Evolutionary conservation across 2,888 invertebrate species (phyloP).

Genomic region (Apamea monoglypha): DNA sequence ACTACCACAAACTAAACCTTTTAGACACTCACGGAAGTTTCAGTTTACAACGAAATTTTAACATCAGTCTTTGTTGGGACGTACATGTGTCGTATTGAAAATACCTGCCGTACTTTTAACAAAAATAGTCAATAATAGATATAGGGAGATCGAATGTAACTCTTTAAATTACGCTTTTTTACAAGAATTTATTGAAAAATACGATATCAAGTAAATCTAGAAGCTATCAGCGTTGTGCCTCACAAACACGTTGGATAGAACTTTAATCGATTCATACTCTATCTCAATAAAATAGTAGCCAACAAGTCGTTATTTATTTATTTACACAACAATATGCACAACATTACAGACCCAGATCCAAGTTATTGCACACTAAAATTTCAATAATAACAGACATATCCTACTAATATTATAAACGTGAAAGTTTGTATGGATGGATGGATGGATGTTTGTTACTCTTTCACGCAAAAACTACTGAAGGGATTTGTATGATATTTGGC

Average conservation of each 20-base stretch:
- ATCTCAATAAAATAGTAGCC: background rate
- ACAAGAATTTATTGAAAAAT: background rate
- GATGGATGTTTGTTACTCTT: too few species aligned
- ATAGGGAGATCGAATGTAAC: background rate
- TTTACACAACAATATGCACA: too few species aligned
- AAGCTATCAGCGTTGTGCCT: too few species aligned
- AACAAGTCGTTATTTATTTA: background rate
- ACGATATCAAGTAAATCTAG: background rate
- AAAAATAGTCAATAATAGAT: background rate
- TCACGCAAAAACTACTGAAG: too few species aligned
- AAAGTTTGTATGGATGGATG: too few species aligned
- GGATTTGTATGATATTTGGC: too few species aligned
- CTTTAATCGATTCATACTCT: background rate
- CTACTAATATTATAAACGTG: too few species aligned
- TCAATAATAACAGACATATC: too few species aligned
- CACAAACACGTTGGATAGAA: background rate
- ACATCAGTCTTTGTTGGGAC: background rate
- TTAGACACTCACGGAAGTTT: slow-evolving; percentile 32
- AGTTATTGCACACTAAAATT: too few species aligned
- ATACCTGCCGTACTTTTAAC: background rate
- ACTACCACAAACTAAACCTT: slow-evolving; percentile 41
- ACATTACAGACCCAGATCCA: too few species aligned
- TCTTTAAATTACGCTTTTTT: too few species aligned
- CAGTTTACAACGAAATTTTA: slow-evolving; percentile 4
- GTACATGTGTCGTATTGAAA: background rate